Evolutionary conservation across 35 echinoderm and acorn worm species (phyloP).

Genomic region (Acanthaster planci): DNA sequence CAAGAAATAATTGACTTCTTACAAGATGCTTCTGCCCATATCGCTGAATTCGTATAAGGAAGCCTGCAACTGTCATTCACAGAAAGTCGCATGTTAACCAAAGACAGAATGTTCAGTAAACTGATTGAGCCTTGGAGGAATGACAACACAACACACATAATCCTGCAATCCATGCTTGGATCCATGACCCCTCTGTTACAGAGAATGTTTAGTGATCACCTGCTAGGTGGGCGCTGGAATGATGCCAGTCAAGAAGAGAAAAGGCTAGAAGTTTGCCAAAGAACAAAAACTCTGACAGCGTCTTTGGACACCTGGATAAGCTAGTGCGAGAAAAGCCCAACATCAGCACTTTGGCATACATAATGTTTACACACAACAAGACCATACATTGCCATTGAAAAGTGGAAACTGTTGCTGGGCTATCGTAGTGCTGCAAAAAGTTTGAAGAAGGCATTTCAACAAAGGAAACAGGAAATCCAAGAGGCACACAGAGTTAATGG

Average conservation of each 20-base stretch:
- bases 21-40: neutral
- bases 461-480: conserved; percentile 31
- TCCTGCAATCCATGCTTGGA: conserved; percentile 37
- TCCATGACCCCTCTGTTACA: conserved; percentile 45
- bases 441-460: neutral
- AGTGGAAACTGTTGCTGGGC: conserved; percentile 3
- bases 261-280: conserved; percentile 41
- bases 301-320: conserved; percentile 50
- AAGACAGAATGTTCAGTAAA: conserved; percentile 23
- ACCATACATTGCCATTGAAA: conserved; percentile 12
- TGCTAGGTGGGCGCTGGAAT: conserved; percentile 45
- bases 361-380: conserved; percentile 51
- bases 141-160: conserved; percentile 38
- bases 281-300: conserved; percentile 58
- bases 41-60: conserved; percentile 32
- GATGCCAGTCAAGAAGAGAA: conserved; percentile 24
- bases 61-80: conserved; percentile 18
- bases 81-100: neutral
- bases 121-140: conserved; percentile 19
- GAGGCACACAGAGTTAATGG: conserved; percentile 11
- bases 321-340: conserved; percentile 33
- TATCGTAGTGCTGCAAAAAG: neutral
- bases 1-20: conserved; percentile 49
- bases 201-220: conserved; percentile 47
- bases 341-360: conserved; percentile 42